Evolutionary conservation across 2,888 invertebrate genomes (phyloP).

Genomic region (Cerastis leucographa): DNA sequence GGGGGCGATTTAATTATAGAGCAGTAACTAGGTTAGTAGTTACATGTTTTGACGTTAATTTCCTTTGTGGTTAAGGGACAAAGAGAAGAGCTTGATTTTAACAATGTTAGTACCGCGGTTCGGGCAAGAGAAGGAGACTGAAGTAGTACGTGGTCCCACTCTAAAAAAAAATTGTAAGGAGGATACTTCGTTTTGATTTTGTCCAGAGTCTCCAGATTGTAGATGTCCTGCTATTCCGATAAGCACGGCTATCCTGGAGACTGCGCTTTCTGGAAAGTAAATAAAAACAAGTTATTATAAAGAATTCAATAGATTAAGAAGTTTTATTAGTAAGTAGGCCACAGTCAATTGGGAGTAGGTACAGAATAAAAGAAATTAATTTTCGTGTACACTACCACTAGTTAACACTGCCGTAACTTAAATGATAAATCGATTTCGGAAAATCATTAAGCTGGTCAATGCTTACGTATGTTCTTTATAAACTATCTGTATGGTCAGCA

Average conservation of each 20-base stretch:
- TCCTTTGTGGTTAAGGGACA: conserved; percentile 23
- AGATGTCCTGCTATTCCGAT: background rate
- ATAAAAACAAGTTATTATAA: background rate
- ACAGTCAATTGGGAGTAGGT: no score
- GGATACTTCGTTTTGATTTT: conserved; percentile 37
- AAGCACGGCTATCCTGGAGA: background rate
- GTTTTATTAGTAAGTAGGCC: background rate
- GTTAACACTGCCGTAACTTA: background rate
- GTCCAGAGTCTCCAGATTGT: background rate
- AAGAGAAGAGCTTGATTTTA: conserved; percentile 11
- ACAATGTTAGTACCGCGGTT: background rate
- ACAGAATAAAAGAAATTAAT: background rate
- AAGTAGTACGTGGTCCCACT: background rate
- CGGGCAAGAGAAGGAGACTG: background rate
- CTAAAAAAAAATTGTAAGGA: background rate
- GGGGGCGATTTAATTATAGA: conserved; percentile 40
- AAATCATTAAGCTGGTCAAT: background rate
- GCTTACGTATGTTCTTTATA: background rate
- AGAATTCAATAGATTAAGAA: background rate
- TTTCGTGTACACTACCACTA: background rate
- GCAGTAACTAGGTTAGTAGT: conserved; percentile 43
- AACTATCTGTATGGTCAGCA: background rate
- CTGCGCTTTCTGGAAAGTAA: conserved; percentile 25
- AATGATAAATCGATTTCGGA: background rate
- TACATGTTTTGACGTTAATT: conserved; percentile 13